phyloP scores from a whole-genome alignment of 2,113 vertebrate species.

The Dicrurus megarhynchus region DNA sequence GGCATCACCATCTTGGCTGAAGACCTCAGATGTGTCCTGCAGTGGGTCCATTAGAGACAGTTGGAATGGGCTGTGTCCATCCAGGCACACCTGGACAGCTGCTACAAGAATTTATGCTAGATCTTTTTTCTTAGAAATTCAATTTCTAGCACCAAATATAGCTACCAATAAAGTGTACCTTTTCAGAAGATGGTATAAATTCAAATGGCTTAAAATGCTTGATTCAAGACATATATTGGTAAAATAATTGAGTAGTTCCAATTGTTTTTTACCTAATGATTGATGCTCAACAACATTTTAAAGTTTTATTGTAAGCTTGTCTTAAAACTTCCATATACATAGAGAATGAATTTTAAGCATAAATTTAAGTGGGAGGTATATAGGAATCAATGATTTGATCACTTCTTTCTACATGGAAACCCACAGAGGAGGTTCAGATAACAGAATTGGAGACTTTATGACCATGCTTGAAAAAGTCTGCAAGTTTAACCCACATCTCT shows the following conservation, averaged over 20 bases:
- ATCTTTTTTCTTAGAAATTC: neutral
- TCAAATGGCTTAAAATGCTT: neutral
- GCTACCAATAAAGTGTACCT: neutral
- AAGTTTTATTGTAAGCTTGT: neutral
- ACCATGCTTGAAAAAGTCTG: neutral
- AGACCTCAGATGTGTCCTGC: neutral
- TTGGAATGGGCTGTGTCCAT: rapidly evolving
- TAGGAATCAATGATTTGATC: neutral
- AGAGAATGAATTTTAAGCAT: neutral
- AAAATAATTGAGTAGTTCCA: neutral
- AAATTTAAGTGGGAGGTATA: neutral
- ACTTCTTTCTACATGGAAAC: neutral
- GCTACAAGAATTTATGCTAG: neutral
- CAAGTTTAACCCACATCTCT: neutral
- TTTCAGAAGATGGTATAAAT: neutral
- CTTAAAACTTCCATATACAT: neutral
- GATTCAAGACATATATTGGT: neutral
- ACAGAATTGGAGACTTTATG: neutral
- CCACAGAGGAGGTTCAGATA: neutral
- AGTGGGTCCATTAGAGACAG: neutral
- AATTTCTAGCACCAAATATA: neutral
- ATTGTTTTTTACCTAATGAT: neutral
- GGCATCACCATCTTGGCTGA: neutral
- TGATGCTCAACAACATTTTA: neutral
- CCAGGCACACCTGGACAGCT: neutral